Base-by-base conservation (phyloP, 1,140 invertebrate species). In the Drosophila kohkoa region DNA sequence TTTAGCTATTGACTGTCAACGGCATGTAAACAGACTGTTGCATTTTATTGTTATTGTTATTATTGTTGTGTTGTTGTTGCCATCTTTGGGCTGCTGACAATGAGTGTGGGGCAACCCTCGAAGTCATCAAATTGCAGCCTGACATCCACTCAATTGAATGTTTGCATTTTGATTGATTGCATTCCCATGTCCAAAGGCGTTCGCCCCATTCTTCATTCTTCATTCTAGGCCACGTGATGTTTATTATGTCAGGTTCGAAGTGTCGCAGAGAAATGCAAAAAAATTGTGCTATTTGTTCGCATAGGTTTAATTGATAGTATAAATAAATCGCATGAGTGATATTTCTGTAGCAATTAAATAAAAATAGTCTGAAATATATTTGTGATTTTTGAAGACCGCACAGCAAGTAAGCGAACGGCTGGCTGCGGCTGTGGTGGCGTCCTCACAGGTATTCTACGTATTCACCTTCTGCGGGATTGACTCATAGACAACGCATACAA, bases 111-210 rank as follows among this genome's bases (percentile, higher is more conserved):
- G 32, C 49, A 81, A 48, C 55, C 60, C 41, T 67, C 52, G 20
- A 35, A 74, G 52, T 32, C 59, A 70, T 66, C 41, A 66, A 55
- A 71, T 65, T 69, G 76, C 67, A 28, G 41, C 57, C 49, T 70
- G 67, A 63, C 77, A 67, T 70, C 38, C 67, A 71, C 49, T 65
- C 69, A 85, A 86, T 87, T 87, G 82, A 82, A 68, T 72, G 55
- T n/a, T 25, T 25, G 55, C 73, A 52, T 65, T 72, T 81, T 87
- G 83, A 87, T 88, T 86, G 76, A 87, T 87, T 83, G 74, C 83
- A 80, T 72, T 81, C 62, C 67, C 46, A 48, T 48, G 15, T 20
- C 16, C 46, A 48, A 8, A 20, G 7, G 6, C 32, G 7, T 8
- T 5, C 32, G 6, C 32, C 46, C 46, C 15, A 15, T 48, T 20